phyloP scores from a whole-genome alignment of 2,113 vertebrate genomes.

The Microcebus lehilahytsara region DNA sequence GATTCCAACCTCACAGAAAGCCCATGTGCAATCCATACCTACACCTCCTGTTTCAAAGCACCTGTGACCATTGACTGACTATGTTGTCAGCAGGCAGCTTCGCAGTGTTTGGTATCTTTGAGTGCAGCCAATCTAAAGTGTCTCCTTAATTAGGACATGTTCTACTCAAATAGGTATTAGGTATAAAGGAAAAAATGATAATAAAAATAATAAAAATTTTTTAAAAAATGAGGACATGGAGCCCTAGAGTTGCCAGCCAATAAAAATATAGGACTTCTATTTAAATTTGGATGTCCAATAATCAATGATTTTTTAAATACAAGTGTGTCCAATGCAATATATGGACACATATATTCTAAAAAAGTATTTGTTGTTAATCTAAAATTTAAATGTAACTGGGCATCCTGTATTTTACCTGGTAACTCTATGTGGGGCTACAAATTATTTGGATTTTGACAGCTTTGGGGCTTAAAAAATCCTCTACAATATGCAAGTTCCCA shows the following conservation, averaged over 20 bases:
- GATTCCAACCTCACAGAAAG: neutral
- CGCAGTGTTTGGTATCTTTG: neutral
- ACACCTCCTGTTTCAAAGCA: neutral
- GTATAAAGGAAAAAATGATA: no score
- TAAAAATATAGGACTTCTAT: neutral
- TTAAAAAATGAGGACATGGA: no score
- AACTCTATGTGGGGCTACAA: neutral
- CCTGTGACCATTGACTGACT: neutral
- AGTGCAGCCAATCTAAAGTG: neutral
- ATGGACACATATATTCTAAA: neutral
- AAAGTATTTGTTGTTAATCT: neutral
- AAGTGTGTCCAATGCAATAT: neutral
- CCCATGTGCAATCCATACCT: neutral
- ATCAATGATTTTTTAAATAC: neutral
- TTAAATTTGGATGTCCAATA: constrained; percentile 20
- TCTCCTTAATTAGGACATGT: neutral
- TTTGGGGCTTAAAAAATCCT: neutral
- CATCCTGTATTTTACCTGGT: neutral
- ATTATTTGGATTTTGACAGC: neutral
- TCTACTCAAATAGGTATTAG: no score
- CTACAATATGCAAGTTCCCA: neutral
- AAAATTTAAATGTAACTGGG: neutral
- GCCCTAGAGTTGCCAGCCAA: neutral
- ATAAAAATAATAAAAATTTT: no score
- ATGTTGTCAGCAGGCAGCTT: rapidly evolving